Evolutionary conservation across 2,797 vertebrate genomes (phyloP).

Genomic region (Myotis daubentonii): DNA sequence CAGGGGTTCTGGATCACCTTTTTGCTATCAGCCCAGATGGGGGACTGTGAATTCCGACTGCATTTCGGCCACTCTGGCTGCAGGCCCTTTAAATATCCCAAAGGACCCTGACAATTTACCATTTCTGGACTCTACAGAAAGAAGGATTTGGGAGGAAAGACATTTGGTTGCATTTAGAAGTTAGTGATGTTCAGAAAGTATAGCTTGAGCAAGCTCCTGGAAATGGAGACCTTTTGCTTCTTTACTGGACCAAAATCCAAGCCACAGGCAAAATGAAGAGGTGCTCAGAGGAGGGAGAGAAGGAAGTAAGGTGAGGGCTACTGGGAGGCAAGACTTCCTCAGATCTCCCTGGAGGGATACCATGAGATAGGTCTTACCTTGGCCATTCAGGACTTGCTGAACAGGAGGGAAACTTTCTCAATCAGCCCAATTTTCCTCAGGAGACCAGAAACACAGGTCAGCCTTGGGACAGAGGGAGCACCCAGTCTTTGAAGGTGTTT

Average conservation of each 20-base stretch:
- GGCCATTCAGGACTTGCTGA: not conserved
- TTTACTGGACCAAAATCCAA: constrained; percentile 41
- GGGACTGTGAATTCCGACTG: not conserved
- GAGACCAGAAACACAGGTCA: not conserved
- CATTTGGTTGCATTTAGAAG: not conserved
- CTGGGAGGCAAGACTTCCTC: not conserved
- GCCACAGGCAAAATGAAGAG: constrained; percentile 25
- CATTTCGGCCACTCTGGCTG: constrained; percentile 47
- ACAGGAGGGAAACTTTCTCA: not conserved
- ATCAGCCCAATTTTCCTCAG: not conserved
- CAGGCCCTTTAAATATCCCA: constrained; percentile 9
- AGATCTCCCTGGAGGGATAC: not conserved
- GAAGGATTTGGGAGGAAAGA: constrained; percentile 33
- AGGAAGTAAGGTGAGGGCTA: not conserved
- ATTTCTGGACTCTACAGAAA: constrained; percentile 56
- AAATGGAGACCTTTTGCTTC: not conserved
- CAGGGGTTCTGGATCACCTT: not conserved
- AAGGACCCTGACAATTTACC: constrained; percentile 55
- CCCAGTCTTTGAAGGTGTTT: not conserved
- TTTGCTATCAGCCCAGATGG: not conserved
- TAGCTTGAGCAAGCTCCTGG: constrained; percentile 8
- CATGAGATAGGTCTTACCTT: not conserved
- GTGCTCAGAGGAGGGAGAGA: not conserved
- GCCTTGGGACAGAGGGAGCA: not conserved
- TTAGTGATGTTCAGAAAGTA: not conserved